Base-by-base conservation (phyloP, 2,797 vertebrate genomes). In the Valencia hispanica region DNA sequence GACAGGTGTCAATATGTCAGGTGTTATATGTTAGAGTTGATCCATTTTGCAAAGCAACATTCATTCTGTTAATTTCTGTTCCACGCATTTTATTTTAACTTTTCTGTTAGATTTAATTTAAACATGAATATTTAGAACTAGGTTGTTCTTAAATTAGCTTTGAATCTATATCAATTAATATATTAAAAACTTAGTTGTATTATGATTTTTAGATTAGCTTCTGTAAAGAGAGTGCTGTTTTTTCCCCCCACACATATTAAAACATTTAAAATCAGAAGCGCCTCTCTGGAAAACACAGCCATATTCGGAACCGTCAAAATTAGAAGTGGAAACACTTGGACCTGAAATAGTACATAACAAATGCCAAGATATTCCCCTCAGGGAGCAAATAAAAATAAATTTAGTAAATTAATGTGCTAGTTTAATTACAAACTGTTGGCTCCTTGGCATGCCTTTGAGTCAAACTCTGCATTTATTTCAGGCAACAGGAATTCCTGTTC, bases 401-500 rank as follows among this genome's bases (percentile, higher is more conserved):
- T 78, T 4, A 63, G 25, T 72, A 55, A 68, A 32, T 74, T 70
- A 69, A 75, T 73, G 34, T 73, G 30, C 48, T 22, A 48, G 27
- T 80, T 81, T 79, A 80, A 82, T 80, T 75, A 77, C 63, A 77
- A 76, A 75, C 47, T 71, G 50, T 63, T 75, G 53, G n/a, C 34
- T 71, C 68, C 53, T 75, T 77, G 50, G 61, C 30, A 51, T 68
- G 68, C 66, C 47, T 79, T 75, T 74, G 48, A 83, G 79, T 74
- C 11, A 82, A 78, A 69, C n/a, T 0, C 53, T 72, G 61, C 63
- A 72, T 78, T 76, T 27, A 55, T 79, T 74, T 81, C 55, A 75
- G 59, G 57, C 22, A 36, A 68, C 50, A 66, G 15, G 25, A 51
- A 39, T 53, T 50, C 70, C 30, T 48, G 45, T 84, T 78, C 70